These are phyloP conservation scores for Oncorhynchus keta DNA, from an alignment of 2,113 vertebrate genomes.

Conservation along the genomic window DNA sequence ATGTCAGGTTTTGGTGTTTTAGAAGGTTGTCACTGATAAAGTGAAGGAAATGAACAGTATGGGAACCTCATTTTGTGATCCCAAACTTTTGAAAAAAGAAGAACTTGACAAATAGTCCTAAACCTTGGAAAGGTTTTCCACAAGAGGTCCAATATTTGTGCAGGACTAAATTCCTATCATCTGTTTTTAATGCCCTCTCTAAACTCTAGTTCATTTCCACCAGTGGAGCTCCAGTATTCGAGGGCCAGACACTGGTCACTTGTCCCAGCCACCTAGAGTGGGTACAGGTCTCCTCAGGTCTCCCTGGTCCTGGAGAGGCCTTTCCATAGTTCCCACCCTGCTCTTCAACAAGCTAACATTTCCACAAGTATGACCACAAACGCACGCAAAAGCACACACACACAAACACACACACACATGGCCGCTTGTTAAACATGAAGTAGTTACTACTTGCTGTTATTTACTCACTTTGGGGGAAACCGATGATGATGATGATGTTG, in stretches of 20 bases:
- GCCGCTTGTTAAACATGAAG: not conserved
- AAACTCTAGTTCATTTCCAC: not conserved
- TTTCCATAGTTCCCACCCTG: not conserved
- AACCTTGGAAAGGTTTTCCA: not conserved
- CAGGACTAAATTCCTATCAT: not conserved
- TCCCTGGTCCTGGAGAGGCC: not conserved
- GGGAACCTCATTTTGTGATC: not conserved
- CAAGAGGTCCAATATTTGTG: not conserved
- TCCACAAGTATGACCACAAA: not conserved
- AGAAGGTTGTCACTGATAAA: not conserved
- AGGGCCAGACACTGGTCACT: not conserved
- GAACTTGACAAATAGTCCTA: not conserved
- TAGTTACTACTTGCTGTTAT: not conserved
- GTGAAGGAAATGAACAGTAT: not conserved
- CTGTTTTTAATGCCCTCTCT: not conserved
- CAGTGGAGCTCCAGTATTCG: not conserved
- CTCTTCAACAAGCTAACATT: not conserved
- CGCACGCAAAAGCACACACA: too few species aligned
- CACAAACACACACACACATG: not conserved
- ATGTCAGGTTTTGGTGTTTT: not conserved
- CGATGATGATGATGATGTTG: not conserved
- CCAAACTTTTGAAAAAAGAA: not conserved
- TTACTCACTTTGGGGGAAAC: not conserved
- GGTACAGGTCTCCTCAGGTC: not conserved
- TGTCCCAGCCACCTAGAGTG: not conserved